Conservation (phyloP, 2,888 invertebrate species). For the Acrocyrtus sp. region DNA sequence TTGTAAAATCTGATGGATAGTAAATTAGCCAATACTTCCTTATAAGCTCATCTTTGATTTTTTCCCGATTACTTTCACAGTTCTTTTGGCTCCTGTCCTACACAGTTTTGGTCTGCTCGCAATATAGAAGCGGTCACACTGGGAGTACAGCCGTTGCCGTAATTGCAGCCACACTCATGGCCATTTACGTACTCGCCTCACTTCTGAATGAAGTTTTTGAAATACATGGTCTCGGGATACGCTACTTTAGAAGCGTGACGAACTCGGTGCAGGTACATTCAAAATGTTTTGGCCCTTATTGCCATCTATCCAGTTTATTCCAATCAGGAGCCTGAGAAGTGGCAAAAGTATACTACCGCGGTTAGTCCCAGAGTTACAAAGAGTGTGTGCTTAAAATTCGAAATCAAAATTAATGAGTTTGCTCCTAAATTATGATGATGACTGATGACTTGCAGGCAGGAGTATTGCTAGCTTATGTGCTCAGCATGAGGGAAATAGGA, state of each 20-base stretch:
- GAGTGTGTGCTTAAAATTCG: too few relatives aligned
- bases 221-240: slow-evolving; percentile 29
- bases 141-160: slow-evolving; percentile 8
- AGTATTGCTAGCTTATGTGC: slow-evolving; percentile 40
- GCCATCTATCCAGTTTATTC: slow-evolving; percentile 30
- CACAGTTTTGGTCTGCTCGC: slow-evolving; percentile 27
- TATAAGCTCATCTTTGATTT: neutral
- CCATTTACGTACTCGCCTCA: slow-evolving; percentile 37
- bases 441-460: slow-evolving; percentile 38
- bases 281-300: slow-evolving; percentile 36
- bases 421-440: neutral
- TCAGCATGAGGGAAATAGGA: slow-evolving; percentile 48
- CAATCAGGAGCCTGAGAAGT: slow-evolving; percentile 23
- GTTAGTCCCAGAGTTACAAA: too few relatives aligned
- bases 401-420: too few relatives aligned
- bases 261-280: slow-evolving; percentile 35
- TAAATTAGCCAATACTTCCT: slow-evolving; percentile 8
- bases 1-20: slow-evolving; percentile 1
- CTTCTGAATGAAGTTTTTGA: slow-evolving; percentile 44
- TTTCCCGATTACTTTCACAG: slow-evolving; percentile 17
- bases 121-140: slow-evolving; percentile 35
- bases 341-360: slow-evolving; percentile 42
- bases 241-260: slow-evolving; percentile 33
- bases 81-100: slow-evolving; percentile 47
- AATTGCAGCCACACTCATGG: slow-evolving; percentile 28